These are phyloP conservation scores for Pollenia angustigena DNA, from an alignment of 2,888 invertebrate species.

Conservation along the genomic window DNA sequence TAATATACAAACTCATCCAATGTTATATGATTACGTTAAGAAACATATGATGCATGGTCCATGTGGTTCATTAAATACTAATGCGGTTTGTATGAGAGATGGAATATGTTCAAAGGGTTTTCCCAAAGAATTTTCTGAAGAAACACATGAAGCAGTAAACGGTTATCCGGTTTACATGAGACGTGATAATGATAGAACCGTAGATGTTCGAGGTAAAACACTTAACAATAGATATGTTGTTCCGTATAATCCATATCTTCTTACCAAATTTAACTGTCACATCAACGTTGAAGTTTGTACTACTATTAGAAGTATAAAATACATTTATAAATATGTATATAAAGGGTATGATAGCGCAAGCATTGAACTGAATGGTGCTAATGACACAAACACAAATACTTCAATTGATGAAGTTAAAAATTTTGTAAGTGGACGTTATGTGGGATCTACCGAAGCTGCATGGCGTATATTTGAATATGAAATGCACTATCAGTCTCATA, in stretches of 20 bases:
- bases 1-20: background rate
- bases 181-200: background rate
- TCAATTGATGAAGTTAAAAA: conserved; percentile 11
- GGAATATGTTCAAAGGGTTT: background rate
- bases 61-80: background rate
- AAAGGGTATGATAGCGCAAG: background rate
- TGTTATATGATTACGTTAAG: background rate
- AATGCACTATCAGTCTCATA: background rate
- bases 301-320: background rate
- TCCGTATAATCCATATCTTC: conserved; percentile 23
- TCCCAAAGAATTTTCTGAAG: conserved; percentile 1
- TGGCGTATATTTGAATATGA: background rate
- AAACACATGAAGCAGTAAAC: too few relatives aligned
- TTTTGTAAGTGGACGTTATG: conserved; percentile 10
- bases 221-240: conserved; percentile 8
- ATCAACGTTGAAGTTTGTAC: background rate
- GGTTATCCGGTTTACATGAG: conserved; percentile 5
- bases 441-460: background rate
- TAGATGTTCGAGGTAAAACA: background rate
- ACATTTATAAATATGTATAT: conserved; percentile 11
- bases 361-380: background rate
- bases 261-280: conserved; percentile 2
- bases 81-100: background rate
- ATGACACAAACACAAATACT: background rate
- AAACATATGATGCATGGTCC: background rate